Conservation (phyloP, 2,797 vertebrate species). For the Crocidura indochinensis region DNA sequence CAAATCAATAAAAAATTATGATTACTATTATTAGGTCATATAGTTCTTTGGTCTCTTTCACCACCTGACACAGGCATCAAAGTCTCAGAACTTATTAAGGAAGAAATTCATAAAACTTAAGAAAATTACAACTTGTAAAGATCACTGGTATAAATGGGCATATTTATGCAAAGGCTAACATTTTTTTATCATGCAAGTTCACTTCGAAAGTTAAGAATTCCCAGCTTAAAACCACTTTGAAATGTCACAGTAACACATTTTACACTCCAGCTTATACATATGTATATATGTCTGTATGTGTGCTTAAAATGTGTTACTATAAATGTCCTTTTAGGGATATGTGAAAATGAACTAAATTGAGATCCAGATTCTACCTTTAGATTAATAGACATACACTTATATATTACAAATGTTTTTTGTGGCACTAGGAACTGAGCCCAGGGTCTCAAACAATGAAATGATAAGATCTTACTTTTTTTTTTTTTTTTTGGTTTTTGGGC, state of each 20-base stretch:
- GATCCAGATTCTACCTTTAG: conserved; percentile 32
- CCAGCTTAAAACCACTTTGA: conserved; percentile 54
- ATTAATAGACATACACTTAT: neutral
- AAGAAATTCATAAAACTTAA: conserved; percentile 51
- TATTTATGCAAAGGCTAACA: conserved; percentile 52
- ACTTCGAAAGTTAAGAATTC: conserved; percentile 38
- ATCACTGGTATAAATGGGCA: conserved; percentile 13
- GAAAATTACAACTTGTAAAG: conserved; percentile 46
- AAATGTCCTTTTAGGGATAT: conserved; percentile 34
- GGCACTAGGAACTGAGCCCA: too few species aligned
- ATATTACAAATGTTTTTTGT: too few species aligned
- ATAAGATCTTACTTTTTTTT: neutral
- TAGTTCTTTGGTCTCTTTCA: neutral
- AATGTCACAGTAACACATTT: conserved; percentile 11
- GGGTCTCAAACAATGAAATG: too few species aligned
- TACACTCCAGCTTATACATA: conserved; percentile 3
- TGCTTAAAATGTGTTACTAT: conserved; percentile 14
- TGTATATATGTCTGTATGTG: neutral
- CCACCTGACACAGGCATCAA: conserved; percentile 8
- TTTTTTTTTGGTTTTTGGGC: too few species aligned
- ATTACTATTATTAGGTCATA: neutral
- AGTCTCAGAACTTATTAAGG: conserved; percentile 52
- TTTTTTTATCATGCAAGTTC: conserved; percentile 63
- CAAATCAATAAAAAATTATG: conserved; percentile 14
- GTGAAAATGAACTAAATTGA: conserved; percentile 57